A percentile compares a stretch with the other conserved stretches of the same genome.
These are phyloP conservation scores for Sula dactylatra DNA, from an alignment of 2,113 vertebrate genomes.

Conservation along the genomic window DNA sequence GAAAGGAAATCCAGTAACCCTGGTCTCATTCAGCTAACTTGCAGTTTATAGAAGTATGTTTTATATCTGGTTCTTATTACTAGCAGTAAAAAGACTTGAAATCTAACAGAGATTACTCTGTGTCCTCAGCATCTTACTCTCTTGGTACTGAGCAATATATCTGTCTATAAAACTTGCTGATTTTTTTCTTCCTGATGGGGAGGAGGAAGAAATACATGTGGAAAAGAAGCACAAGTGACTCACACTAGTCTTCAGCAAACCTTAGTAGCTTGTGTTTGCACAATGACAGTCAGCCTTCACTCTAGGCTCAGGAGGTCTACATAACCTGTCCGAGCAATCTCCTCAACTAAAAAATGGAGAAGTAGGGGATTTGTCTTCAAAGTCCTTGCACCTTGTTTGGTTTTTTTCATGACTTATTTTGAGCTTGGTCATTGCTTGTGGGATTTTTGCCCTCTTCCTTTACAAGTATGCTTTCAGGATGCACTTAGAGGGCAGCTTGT, in stretches of 20 bases:
- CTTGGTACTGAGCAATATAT: not conserved
- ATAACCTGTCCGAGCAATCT: not conserved
- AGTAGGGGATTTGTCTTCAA: not conserved
- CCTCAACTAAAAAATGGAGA: not conserved
- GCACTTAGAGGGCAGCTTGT: not conserved
- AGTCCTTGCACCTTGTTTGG: not conserved
- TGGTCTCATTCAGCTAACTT: not conserved
- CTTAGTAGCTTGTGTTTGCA: not conserved
- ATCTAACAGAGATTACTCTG: not conserved
- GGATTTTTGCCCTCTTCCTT: not conserved
- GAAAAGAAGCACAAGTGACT: not conserved
- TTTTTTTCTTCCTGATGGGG: not conserved
- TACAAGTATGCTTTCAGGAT: not conserved
- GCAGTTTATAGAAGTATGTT: not conserved
- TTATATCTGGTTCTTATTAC: not conserved
- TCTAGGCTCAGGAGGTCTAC: not conserved
- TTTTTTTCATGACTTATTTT: not conserved
- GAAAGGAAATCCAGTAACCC: not conserved
- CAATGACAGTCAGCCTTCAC: not conserved
- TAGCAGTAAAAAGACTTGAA: not conserved
- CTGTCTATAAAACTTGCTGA: not conserved
- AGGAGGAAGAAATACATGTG: not conserved
- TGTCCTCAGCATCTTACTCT: not conserved
- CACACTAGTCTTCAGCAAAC: not conserved
- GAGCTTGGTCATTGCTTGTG: not conserved